Percentiles rank a stretch among this genome's conserved stretches.
phyloP scores from a whole-genome alignment of 1,140 invertebrate species.

The Tetramorium simillimum region DNA sequence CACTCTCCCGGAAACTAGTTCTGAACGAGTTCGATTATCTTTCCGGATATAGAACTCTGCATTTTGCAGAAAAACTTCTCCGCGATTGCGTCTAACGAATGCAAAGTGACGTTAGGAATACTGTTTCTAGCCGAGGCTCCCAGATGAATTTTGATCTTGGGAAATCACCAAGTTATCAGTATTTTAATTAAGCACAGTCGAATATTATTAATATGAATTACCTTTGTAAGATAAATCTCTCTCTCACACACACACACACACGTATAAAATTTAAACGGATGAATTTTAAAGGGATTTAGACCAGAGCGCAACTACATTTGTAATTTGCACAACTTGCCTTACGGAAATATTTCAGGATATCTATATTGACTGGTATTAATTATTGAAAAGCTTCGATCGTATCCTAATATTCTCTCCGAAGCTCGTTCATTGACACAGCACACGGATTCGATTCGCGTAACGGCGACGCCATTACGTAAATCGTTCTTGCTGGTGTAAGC shows the following conservation, averaged over 20 bases:
- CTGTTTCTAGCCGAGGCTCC: not conserved
- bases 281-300: not conserved
- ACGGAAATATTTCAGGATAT: not conserved
- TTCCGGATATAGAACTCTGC: slow-evolving; percentile 12
- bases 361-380: not conserved
- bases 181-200: not conserved
- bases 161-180: not conserved
- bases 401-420: not conserved
- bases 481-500: slow-evolving; percentile 23
- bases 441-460: not conserved
- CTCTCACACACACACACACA: no score
- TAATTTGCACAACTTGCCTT: not conserved
- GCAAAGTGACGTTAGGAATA: not conserved
- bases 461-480: slow-evolving; percentile 37
- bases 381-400: not conserved
- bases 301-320: not conserved
- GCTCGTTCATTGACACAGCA: not conserved
- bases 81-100: not conserved
- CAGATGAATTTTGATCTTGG: not conserved
- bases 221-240: not conserved
- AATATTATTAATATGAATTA: not conserved
- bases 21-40: slow-evolving; percentile 56
- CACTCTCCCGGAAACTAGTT: slow-evolving; percentile 62
- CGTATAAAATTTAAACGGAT: not conserved
- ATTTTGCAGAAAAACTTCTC: slow-evolving; percentile 41